These are phyloP conservation scores for Hyles lineata DNA, from an alignment of 2,888 invertebrate species.

Conservation along the genomic window DNA sequence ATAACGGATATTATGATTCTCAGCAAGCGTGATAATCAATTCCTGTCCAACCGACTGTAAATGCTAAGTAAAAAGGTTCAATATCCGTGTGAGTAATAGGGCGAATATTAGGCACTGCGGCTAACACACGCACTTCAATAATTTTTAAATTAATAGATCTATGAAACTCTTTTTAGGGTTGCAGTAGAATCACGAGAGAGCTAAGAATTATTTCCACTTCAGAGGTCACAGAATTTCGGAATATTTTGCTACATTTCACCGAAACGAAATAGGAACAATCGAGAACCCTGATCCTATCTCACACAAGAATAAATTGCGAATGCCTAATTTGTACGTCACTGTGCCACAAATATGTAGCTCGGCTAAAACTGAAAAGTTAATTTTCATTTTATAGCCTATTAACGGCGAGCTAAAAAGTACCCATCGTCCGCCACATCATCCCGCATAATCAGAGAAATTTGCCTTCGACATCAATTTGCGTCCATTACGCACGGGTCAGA, in stretches of 20 bases:
- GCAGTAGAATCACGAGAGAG: background rate
- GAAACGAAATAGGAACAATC: background rate
- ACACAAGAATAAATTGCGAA: too few species aligned
- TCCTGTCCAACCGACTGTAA: background rate
- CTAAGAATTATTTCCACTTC: background rate
- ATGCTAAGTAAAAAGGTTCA: background rate
- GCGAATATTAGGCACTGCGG: too few species aligned
- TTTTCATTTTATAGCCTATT: constrained; percentile 7
- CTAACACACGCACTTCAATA: too few species aligned
- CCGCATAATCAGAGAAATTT: constrained; percentile 67
- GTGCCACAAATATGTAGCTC: too few species aligned
- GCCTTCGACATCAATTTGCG: constrained; percentile 72
- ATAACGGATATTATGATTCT: background rate
- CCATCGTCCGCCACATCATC: constrained; percentile 40
- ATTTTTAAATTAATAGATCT: too few species aligned
- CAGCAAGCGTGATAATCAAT: background rate
- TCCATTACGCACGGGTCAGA: constrained; percentile 70
- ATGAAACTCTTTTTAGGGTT: background rate
- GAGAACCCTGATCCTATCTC: background rate
- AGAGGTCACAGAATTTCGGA: background rate
- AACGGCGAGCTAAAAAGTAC: constrained; percentile 28
- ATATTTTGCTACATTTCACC: background rate
- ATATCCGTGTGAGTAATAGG: background rate
- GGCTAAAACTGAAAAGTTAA: background rate
- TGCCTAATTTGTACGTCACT: too few species aligned